Conservation (phyloP, 2,797 vertebrate species). For the Hydrolagus colliei region DNA sequence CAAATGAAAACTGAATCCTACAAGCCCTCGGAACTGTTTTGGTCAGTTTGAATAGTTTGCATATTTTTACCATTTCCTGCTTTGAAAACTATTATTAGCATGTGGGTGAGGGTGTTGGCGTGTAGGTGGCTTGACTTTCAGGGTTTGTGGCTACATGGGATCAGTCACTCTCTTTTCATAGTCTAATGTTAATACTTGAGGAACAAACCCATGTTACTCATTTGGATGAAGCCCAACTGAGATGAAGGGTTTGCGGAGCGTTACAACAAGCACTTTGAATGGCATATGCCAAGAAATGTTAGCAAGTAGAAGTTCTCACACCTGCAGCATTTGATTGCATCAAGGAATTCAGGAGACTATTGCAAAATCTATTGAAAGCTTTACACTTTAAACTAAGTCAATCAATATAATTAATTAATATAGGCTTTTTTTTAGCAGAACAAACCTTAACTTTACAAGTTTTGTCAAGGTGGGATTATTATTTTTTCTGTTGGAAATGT, state of each 20-base stretch:
- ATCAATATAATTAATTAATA: too few species aligned
- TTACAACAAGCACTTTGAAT: background rate
- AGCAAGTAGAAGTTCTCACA: background rate
- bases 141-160: background rate
- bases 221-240: background rate
- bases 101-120: background rate
- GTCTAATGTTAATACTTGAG: background rate
- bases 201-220: background rate
- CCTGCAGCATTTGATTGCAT: background rate
- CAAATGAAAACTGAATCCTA: too few species aligned
- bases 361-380: background rate
- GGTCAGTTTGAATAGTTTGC: conserved; percentile 22
- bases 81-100: conserved; percentile 6
- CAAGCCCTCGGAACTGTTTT: background rate
- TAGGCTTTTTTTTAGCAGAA: too few species aligned
- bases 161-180: background rate
- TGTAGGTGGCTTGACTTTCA: too few species aligned
- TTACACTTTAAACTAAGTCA: too few species aligned
- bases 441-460: too few species aligned
- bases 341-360: background rate
- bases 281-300: background rate
- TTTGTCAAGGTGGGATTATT: too few species aligned
- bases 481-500: too few species aligned
- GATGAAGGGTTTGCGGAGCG: too few species aligned
- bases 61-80: conserved; percentile 27